Base-by-base conservation (phyloP, 2,888 invertebrate species). In the Zhengitettix transpicula region DNA sequence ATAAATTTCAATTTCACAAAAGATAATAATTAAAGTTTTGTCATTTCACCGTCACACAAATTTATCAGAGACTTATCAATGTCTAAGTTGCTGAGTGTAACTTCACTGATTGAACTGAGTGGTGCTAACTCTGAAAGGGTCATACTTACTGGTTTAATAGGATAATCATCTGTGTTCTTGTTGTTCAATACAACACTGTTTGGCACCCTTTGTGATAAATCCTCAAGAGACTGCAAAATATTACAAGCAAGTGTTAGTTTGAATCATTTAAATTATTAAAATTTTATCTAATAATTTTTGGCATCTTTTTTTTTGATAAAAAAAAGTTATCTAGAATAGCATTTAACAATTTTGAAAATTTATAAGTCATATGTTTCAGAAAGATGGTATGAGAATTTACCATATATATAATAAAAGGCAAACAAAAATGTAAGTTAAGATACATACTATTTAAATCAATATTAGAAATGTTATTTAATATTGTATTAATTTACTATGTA, bases 91-190 rank as follows among this genome's bases (percentile, higher is more conserved):
- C 57, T 42, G 16, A 62, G 58, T 40, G 60, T 60, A 12, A 65
- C 64, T 51, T 65, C 64, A 67, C 78, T 79, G 68, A 78, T 77
- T 64, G 77, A 75, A 68, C 75, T 74, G 62, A 77, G 70, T 59
- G 78, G 78, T 66, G 78, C 77, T 71, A 75, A 71, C 68, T 71
- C 63, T 63, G 67, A 66, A 47, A 69, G 62, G 57, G 67, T 70
- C 61, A 59, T 67, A 75, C 78, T 79, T 77, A 79, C 79, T 71
- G 73, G 69, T 63, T 67, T 68, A 42, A 64, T 64, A 55, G 66
- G 65, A 47, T 67, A 68, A 40, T 67, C 67, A 14, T 64, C 61
- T 42, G 67, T 69, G 47, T 70, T 71, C 44, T 69, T 69, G 28
- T 70, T 71, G 41, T 69, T 67, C 42, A 69, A 67, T 9, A 70